These are phyloP conservation scores for Nylanderia fulva DNA, from an alignment of 1,140 invertebrate genomes.

Conservation along the genomic window DNA sequence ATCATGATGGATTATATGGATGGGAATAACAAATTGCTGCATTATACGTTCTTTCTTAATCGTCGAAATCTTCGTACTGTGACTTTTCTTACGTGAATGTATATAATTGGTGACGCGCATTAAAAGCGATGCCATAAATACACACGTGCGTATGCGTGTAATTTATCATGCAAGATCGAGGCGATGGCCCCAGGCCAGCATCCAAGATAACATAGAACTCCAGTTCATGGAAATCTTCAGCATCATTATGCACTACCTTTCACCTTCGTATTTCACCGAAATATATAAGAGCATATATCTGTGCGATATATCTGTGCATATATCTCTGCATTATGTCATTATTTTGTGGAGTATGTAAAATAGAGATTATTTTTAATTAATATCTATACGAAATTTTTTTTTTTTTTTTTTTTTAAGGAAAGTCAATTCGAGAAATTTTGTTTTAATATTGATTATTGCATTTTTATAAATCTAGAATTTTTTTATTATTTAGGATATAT, in stretches of 20 bases:
- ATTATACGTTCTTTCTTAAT: neutral
- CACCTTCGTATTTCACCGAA: conserved; percentile 28
- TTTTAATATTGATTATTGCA: neutral
- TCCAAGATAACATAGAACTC: conserved; percentile 59
- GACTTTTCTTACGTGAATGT: conserved; percentile 11
- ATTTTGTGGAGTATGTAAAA: neutral
- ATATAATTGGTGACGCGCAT: conserved; percentile 28
- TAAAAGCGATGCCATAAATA: conserved; percentile 38
- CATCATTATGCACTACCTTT: conserved; percentile 44
- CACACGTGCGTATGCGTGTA: conserved; percentile 48
- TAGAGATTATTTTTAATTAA: neutral
- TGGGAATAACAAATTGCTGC: neutral
- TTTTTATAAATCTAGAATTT: neutral
- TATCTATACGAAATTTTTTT: neutral
- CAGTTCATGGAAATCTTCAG: conserved; percentile 64
- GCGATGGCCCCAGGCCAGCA: conserved; percentile 51
- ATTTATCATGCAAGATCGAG: conserved; percentile 73
- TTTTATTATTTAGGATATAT: neutral
- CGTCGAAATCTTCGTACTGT: conserved; percentile 35
- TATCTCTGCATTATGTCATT: neutral
- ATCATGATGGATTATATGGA: too few relatives aligned
- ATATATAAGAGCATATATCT: conserved; percentile 13
- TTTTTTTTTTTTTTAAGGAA: neutral
- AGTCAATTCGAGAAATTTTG: neutral
- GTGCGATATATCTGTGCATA: neutral